Evolutionary conservation across 1,140 invertebrate species (phyloP).

Genomic region (Leptopilina clavipes): DNA sequence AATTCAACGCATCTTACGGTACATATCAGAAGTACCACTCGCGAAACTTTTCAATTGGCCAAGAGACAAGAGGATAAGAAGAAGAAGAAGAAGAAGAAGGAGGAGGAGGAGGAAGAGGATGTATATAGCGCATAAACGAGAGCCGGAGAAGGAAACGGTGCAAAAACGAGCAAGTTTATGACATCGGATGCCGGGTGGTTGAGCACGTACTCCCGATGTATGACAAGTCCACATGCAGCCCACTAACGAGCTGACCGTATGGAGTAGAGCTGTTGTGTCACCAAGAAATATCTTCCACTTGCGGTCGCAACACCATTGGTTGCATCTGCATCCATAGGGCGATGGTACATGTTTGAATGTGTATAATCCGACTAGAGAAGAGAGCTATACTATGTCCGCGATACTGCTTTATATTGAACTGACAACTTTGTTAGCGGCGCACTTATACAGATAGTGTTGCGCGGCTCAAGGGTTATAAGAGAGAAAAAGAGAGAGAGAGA

Average conservation of each 20-base stretch:
- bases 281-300: constrained; percentile 59
- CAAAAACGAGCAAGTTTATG: constrained; percentile 54
- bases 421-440: constrained; percentile 67
- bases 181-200: constrained; percentile 55
- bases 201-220: constrained; percentile 46
- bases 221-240: constrained; percentile 51
- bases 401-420: constrained; percentile 43
- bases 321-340: constrained; percentile 52
- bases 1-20: constrained; percentile 28
- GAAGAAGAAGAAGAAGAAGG: constrained; percentile 14
- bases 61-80: neutral
- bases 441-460: constrained; percentile 51
- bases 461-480: constrained; percentile 41
- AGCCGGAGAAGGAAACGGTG: constrained; percentile 21
- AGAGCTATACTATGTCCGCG: neutral
- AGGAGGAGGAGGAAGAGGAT: no score
- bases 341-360: neutral
- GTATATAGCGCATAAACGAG: neutral
- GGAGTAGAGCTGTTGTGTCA: constrained; percentile 50
- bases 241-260: constrained; percentile 59
- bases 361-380: constrained; percentile 1
- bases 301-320: constrained; percentile 45
- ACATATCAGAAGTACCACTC: constrained; percentile 5
- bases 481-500: no score
- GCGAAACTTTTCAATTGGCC: constrained; percentile 5